Base-by-base conservation (phyloP, 1,140 invertebrate genomes). In the Musca vetustissima region DNA sequence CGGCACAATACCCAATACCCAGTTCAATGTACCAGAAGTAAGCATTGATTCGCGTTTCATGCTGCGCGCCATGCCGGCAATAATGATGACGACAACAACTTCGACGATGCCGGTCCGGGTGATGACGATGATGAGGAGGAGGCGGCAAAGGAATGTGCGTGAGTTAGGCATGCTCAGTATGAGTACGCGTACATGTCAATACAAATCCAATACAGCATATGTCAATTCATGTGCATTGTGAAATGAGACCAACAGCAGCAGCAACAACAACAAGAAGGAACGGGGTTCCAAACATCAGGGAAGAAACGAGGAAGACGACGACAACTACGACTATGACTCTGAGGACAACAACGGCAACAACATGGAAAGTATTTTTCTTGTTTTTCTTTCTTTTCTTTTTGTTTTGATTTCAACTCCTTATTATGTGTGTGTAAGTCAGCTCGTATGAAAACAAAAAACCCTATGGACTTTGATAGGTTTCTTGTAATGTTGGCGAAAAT, bases 121-220 rank as follows among this genome's bases (percentile, higher is more conserved):
- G 24, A 21, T 9, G 24, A 53, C n/a, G 52, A 21, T 22, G 52
- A 21, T 17, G 52, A 53, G 6, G 36, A 43, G 36, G 36, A 43
- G 36, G 36, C 6, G 36, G 36, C 11, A 61, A 32, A 36, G 19
- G 57, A 61, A 61, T 61, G 57, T 61, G 57, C 57, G 57, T 61
- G 57, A 61, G 57, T 61, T 61, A 61, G 57, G 57, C 57, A 61
- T 61, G 57, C 57, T 61, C 57, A 61, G 57, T 61, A 61, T 61
- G 57, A 61, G 57, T 61, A 61, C 57, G 57, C 57, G 57, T 61
- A 61, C 57, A 61, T 61, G 57, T 61, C 57, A 61, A 61, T 61
- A 61, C 57, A 61, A 61, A 61, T 61, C 28, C 57, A 61, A 61
- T 61, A 61, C 36, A 61, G 57, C 57, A 61, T 61, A 61, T 61